Percentiles rank a stretch among this genome's conserved stretches.
Conservation (phyloP, 2,888 invertebrate species). For the Euplagia quadripunctaria region DNA sequence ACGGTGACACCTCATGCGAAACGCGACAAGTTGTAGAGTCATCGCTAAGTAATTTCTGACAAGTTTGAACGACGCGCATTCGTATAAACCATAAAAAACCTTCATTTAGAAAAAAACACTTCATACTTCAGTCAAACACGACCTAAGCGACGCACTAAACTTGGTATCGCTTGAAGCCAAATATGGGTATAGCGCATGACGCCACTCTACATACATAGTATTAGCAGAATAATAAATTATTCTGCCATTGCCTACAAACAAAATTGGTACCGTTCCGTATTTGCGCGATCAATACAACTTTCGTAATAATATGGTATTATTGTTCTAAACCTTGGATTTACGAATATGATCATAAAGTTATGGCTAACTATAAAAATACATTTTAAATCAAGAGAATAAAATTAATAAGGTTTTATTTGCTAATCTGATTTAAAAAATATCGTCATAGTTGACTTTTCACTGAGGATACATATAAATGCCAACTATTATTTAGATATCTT, state of each 20-base stretch:
- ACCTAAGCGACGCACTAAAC: conserved; percentile 14
- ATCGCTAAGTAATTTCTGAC: conserved; percentile 54
- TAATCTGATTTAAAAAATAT: conserved; percentile 1
- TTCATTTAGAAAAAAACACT: conserved; percentile 11
- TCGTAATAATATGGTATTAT: not conserved
- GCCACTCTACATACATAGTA: conserved; percentile 20
- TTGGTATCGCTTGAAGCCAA: conserved; percentile 35
- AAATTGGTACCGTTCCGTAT: conserved; percentile 13
- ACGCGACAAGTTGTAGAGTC: conserved; percentile 64
- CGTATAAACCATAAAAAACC: conserved; percentile 29
- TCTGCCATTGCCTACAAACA: conserved; percentile 28
- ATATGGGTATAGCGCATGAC: conserved; percentile 23
- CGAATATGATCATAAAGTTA: conserved; percentile 10
- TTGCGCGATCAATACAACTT: conserved; percentile 20
- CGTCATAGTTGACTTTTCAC: not conserved
- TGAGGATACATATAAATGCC: not conserved
- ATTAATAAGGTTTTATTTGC: conserved; percentile 29
- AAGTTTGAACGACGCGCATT: conserved; percentile 42
- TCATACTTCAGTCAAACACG: conserved; percentile 14
- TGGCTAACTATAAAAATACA: conserved; percentile 12
- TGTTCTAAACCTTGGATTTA: conserved; percentile 12
- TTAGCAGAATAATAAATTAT: conserved; percentile 26
- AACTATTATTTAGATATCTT: not conserved
- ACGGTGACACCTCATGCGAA: conserved; percentile 64
- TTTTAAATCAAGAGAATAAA: conserved; percentile 12